A percentile compares a stretch with the other conserved stretches of the same genome.
Conservation (phyloP, 2,888 invertebrate species). For the Cosmia trapezina region DNA sequence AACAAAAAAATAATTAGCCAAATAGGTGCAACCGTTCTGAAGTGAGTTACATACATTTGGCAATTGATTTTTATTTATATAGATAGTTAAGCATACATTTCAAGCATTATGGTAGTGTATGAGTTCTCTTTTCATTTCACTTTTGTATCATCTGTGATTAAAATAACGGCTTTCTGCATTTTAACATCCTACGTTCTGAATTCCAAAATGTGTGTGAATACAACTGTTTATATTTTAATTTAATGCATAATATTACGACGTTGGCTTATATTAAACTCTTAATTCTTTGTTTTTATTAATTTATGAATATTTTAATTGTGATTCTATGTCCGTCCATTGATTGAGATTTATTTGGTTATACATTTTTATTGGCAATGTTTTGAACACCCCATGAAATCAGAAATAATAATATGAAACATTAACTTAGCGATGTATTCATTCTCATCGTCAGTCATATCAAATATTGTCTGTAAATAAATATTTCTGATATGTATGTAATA, state of each 20-base stretch:
- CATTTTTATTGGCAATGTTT: slow-evolving; percentile 43
- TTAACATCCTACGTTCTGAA: background rate
- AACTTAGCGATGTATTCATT: slow-evolving; percentile 27
- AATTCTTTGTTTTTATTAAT: slow-evolving; percentile 34
- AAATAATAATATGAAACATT: slow-evolving; percentile 7
- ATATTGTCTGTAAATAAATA: slow-evolving; percentile 61
- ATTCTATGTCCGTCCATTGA: slow-evolving; percentile 69
- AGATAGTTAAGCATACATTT: slow-evolving; percentile 35
- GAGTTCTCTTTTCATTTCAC: slow-evolving; percentile 9
- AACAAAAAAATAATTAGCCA: too few species aligned
- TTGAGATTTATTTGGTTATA: slow-evolving; percentile 55
- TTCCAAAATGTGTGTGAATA: background rate
- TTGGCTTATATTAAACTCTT: slow-evolving; percentile 16
- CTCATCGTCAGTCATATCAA: slow-evolving; percentile 62
- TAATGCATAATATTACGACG: slow-evolving; percentile 29
- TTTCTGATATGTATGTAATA: slow-evolving; percentile 47
- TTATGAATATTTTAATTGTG: slow-evolving; percentile 61
- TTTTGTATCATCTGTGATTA: background rate
- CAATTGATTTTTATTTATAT: too few species aligned
- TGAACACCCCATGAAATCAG: slow-evolving; percentile 9
- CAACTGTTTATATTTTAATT: background rate
- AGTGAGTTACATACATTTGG: too few species aligned
- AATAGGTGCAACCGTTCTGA: too few species aligned
- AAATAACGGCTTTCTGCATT: background rate
- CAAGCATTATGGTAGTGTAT: slow-evolving; percentile 10